These are phyloP conservation scores for Rhinogobio ventralis DNA, from an alignment of 2,797 vertebrate genomes.

Conservation along the genomic window DNA sequence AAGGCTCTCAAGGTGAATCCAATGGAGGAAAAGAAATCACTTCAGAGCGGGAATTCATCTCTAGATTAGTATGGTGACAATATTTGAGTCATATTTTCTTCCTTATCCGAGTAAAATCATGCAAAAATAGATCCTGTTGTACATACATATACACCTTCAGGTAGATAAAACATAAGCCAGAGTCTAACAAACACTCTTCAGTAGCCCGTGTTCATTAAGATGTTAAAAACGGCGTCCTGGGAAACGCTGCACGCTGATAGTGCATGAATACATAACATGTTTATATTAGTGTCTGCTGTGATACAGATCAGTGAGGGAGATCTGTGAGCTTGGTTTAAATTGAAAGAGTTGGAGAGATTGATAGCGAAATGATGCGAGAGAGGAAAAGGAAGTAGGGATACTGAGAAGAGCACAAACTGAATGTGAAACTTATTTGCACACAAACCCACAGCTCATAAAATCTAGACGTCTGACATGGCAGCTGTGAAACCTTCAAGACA, in stretches of 20 bases:
- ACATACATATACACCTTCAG: not conserved
- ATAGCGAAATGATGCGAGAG: not conserved
- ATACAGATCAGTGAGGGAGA: not conserved
- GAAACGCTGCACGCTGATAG: not conserved
- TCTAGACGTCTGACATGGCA: not conserved
- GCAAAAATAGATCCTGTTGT: not conserved
- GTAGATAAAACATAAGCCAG: not conserved
- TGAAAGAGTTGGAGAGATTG: conserved; percentile 8
- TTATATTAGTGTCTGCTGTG: not conserved
- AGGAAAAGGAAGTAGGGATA: too few relatives aligned
- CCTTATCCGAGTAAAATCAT: not conserved
- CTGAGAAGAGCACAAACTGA: not conserved
- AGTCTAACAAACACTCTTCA: not conserved
- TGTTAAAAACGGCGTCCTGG: conserved; percentile 5
- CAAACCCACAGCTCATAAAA: not conserved
- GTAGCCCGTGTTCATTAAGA: not conserved
- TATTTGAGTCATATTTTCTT: not conserved
- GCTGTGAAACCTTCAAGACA: conserved; percentile 14
- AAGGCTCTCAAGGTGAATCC: conserved; percentile 8
- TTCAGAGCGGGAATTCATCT: not conserved
- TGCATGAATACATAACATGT: not conserved
- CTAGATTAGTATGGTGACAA: not conserved
- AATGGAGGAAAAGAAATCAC: not conserved
- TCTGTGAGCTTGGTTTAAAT: not conserved
- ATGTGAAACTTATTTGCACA: not conserved